These are phyloP conservation scores for Acanthosepion pharaonis DNA, from an alignment of 2,888 invertebrate genomes.

Conservation along the genomic window DNA sequence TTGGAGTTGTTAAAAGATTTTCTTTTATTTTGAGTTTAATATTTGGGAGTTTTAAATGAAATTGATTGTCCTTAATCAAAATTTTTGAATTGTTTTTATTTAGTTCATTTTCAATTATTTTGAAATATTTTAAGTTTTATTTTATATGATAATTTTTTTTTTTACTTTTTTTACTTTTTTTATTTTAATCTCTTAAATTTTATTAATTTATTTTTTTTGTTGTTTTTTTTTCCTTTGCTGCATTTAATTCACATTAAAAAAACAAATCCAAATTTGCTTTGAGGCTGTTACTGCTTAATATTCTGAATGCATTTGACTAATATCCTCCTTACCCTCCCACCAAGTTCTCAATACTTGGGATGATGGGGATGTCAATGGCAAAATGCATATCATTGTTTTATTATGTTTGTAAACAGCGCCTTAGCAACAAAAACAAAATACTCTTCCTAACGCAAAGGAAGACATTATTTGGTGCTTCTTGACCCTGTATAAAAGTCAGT, in stretches of 20 bases:
- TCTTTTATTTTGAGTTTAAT: too few relatives aligned
- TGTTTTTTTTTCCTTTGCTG: background rate
- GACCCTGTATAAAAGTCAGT: too few relatives aligned
- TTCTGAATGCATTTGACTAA: background rate
- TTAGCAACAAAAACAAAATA: too few relatives aligned
- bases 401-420: too few relatives aligned
- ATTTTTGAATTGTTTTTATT: background rate
- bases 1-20: too few relatives aligned
- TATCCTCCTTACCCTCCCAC: background rate
- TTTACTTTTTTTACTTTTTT: too few relatives aligned
- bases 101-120: background rate
- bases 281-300: background rate
- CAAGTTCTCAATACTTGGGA: background rate
- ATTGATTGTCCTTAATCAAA: too few relatives aligned
- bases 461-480: too few relatives aligned
- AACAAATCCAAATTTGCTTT: conserved; percentile 20
- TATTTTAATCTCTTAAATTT: background rate
- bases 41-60: too few relatives aligned
- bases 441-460: too few relatives aligned
- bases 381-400: too few relatives aligned
- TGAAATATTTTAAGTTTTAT: background rate
- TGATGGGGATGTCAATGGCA: too few relatives aligned
- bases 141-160: background rate
- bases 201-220: background rate
- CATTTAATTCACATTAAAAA: background rate